phyloP scores from a whole-genome alignment of 2,113 vertebrate species.

The Anas platyrhynchos region DNA sequence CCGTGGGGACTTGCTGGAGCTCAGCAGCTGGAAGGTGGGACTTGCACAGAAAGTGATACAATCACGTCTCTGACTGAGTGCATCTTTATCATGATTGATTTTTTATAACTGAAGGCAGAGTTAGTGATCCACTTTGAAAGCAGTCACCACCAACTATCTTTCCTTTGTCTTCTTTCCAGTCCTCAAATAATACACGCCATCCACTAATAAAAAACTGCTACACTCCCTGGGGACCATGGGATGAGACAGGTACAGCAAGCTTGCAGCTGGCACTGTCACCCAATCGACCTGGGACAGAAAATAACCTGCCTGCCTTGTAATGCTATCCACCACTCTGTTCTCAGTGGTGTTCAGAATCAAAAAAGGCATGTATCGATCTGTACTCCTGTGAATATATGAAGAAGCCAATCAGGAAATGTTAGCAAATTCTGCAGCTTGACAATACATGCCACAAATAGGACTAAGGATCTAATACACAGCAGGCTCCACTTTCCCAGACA shows the following conservation, averaged over 20 bases:
- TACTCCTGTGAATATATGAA: background rate
- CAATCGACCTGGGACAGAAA: background rate
- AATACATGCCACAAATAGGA: background rate
- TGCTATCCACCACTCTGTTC: background rate
- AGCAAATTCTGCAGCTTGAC: background rate
- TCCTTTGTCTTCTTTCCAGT: background rate
- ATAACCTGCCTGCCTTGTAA: background rate
- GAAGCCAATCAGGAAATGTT: background rate
- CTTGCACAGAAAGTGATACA: background rate
- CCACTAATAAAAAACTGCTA: background rate
- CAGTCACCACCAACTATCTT: background rate
- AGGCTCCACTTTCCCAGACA: background rate
- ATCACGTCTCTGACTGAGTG: background rate
- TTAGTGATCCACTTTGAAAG: background rate
- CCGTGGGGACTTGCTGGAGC: background rate
- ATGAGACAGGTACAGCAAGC: background rate
- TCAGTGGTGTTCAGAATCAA: background rate
- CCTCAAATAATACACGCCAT: background rate
- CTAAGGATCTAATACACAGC: background rate
- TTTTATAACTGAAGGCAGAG: background rate
- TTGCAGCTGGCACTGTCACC: background rate
- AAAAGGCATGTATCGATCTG: background rate
- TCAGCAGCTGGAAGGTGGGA: background rate
- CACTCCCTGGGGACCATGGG: background rate
- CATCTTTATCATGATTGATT: background rate